Percentiles rank a stretch among this genome's conserved stretches.
These are phyloP conservation scores for Lepas anatifera DNA, from an alignment of 2,888 invertebrate genomes.

Conservation along the genomic window DNA sequence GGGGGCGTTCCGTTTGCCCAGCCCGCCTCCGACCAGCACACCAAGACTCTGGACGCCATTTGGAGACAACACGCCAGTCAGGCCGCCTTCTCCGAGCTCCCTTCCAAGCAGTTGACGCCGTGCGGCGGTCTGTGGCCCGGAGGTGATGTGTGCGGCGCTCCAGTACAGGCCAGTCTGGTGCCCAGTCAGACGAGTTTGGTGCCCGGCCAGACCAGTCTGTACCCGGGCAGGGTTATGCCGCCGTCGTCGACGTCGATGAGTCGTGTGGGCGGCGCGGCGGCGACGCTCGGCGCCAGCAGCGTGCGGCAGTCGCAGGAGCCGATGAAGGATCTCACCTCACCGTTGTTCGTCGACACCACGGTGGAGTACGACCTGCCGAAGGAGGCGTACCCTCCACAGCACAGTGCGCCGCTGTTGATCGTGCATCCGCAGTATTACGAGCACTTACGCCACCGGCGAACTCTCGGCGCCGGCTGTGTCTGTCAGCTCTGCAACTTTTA, in stretches of 20 bases:
- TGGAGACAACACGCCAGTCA: background rate
- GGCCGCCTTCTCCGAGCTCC: background rate
- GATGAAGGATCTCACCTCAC: background rate
- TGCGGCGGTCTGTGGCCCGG: background rate
- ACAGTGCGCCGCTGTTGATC: slow-evolving; percentile 4
- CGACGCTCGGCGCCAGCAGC: background rate
- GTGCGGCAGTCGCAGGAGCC: background rate
- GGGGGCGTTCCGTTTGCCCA: background rate
- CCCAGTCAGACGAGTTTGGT: background rate
- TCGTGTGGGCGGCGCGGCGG: background rate
- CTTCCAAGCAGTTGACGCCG: background rate
- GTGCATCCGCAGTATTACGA: slow-evolving; percentile 5
- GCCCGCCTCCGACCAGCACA: background rate
- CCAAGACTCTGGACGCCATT: background rate
- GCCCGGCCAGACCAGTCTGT: background rate
- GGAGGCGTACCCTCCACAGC: background rate
- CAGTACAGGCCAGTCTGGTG: background rate
- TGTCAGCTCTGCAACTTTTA: slow-evolving; percentile 6
- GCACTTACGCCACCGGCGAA: slow-evolving; percentile 4
- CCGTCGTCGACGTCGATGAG: background rate
- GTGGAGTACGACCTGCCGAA: slow-evolving; percentile 7
- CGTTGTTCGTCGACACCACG: slow-evolving; percentile 2
- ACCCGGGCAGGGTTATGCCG: background rate
- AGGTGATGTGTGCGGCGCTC: background rate
- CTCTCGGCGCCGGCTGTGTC: background rate